These are phyloP conservation scores for Marmota monax DNA, from an alignment of 2,113 vertebrate species.

Conservation along the genomic window DNA sequence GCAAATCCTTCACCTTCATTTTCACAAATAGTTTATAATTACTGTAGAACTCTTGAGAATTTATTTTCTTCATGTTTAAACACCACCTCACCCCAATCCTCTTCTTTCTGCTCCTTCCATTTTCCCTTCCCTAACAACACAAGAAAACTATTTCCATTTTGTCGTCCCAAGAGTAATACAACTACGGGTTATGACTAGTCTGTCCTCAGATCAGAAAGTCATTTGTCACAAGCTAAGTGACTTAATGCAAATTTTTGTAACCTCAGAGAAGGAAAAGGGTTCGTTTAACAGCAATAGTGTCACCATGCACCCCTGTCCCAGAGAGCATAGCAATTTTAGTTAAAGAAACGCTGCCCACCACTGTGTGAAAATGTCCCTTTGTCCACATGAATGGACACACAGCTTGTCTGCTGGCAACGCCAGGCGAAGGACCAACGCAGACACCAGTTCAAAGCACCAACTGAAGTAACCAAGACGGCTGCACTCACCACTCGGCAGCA, in stretches of 20 bases:
- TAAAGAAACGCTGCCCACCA: conserved; percentile 54
- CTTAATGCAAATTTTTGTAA: not conserved
- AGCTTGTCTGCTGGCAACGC: not conserved
- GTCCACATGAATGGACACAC: not conserved
- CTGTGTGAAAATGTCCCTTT: conserved; percentile 40
- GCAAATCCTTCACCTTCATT: not conserved
- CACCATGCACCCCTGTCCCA: not conserved
- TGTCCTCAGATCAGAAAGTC: not conserved
- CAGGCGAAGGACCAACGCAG: not conserved
- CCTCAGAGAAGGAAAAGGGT: not conserved
- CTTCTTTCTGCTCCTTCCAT: not conserved
- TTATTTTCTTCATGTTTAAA: not conserved
- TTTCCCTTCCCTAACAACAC: not conserved
- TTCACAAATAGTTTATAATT: not conserved
- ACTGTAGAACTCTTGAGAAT: not conserved
- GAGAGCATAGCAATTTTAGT: conserved; percentile 33
- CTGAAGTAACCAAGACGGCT: not conserved
- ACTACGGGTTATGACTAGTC: not conserved
- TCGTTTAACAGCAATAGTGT: not conserved
- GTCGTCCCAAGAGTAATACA: conserved; percentile 6
- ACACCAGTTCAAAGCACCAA: conserved; percentile 21
- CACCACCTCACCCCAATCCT: not conserved
- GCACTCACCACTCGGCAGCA: not conserved
- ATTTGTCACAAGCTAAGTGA: not conserved
- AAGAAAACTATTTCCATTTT: not conserved